A percentile compares a stretch with the other conserved stretches of the same genome.
phyloP scores from a whole-genome alignment of 2,113 vertebrate genomes.

The Burhinus oedicnemus region DNA sequence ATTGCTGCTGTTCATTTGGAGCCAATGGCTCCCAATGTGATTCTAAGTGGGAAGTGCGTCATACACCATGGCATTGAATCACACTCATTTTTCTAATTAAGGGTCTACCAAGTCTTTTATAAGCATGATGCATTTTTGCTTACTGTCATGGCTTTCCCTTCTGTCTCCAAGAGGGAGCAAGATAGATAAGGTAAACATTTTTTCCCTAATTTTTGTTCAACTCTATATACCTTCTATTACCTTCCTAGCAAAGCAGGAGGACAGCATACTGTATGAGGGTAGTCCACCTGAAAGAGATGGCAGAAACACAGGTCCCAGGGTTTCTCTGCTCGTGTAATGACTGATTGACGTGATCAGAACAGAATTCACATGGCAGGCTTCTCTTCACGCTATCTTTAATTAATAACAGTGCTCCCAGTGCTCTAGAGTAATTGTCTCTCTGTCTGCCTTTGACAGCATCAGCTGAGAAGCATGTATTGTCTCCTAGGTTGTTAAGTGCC shows the following conservation, averaged over 20 bases:
- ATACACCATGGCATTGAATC: background rate
- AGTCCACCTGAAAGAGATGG: background rate
- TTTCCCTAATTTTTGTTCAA: background rate
- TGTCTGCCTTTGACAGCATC: background rate
- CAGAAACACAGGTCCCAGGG: background rate
- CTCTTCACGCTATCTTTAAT: background rate
- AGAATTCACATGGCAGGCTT: background rate
- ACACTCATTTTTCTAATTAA: background rate
- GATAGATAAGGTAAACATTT: background rate
- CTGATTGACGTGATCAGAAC: background rate
- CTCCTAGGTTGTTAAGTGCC: background rate
- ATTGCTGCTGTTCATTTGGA: background rate
- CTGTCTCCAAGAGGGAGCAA: background rate
- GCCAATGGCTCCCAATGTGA: background rate
- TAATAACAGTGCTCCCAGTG: background rate
- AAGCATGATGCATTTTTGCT: background rate
- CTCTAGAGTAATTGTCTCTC: background rate
- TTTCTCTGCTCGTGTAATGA: background rate
- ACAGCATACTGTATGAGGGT: background rate
- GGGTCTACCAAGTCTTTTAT: background rate
- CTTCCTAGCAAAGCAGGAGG: background rate
- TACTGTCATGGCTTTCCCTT: background rate
- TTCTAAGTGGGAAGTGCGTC: background rate
- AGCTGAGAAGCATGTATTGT: background rate
- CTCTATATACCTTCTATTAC: background rate